Percentiles rank a stretch among this genome's conserved stretches.
phyloP scores from a whole-genome alignment of 2,113 vertebrate species.

The Pontoporia blainvillei region DNA sequence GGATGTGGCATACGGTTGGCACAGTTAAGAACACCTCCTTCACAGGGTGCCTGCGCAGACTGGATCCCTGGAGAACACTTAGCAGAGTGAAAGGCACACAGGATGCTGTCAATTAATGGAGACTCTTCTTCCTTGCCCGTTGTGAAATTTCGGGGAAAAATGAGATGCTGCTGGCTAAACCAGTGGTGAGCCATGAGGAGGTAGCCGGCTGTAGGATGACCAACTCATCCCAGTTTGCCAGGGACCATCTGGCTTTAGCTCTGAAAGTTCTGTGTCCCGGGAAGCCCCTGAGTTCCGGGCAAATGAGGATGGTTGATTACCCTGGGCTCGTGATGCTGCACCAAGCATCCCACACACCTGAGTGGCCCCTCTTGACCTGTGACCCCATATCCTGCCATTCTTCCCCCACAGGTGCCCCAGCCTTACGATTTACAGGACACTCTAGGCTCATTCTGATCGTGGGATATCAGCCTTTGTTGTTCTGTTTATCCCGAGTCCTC shows the following conservation, averaged over 20 bases:
- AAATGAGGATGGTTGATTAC: neutral
- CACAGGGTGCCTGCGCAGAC: rapidly evolving
- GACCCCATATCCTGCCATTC: neutral
- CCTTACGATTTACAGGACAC: neutral
- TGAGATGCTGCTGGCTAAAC: neutral
- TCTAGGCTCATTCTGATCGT: neutral
- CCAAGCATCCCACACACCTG: too few species aligned
- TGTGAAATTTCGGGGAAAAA: neutral
- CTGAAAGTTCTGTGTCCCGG: neutral
- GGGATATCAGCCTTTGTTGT: too few species aligned
- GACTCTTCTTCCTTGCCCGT: neutral
- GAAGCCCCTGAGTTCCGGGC: neutral
- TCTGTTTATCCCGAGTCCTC: neutral
- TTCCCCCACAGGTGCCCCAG: neutral
- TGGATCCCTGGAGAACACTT: rapidly evolving
- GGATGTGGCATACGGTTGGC: rapidly evolving
- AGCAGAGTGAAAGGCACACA: rapidly evolving
- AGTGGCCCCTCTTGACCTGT: neutral
- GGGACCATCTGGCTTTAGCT: neutral
- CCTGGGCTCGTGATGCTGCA: neutral
- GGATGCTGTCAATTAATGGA: neutral
- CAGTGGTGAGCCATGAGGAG: neutral
- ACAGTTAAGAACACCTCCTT: neutral
- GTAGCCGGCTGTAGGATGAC: rapidly evolving
- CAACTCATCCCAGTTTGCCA: neutral